Conservation (phyloP, 2,113 vertebrate species). For the Litocranius walleri region DNA sequence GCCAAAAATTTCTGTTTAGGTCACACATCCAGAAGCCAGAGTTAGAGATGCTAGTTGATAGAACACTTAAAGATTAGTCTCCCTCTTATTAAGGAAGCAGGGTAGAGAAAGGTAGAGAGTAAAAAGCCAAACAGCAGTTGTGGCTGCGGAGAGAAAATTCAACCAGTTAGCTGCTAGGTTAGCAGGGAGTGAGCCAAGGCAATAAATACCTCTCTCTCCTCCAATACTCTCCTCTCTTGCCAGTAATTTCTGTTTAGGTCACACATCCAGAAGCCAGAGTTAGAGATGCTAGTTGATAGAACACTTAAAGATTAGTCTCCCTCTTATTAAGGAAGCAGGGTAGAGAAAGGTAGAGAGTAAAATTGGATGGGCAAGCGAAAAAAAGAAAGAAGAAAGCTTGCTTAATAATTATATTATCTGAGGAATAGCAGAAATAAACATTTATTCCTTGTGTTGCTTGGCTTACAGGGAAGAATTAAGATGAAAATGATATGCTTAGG, state of each 20-base stretch:
- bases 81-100: neutral
- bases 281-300: neutral
- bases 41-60: neutral
- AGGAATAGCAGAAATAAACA: neutral
- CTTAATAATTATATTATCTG: neutral
- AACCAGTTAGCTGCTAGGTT: neutral
- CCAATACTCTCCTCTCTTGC: neutral
- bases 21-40: neutral
- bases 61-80: neutral
- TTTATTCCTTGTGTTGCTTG: neutral
- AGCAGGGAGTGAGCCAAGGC: neutral
- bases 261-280: neutral
- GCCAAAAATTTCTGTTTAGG: neutral
- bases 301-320: neutral
- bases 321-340: neutral
- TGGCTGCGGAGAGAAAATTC: neutral
- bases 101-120: neutral
- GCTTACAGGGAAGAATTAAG: neutral
- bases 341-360: neutral
- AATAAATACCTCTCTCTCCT: neutral
- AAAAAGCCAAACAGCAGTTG: too few species aligned
- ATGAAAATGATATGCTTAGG: neutral
- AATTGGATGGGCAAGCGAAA: neutral
- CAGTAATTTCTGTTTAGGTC: neutral
- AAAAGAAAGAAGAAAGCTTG: neutral